Conservation (phyloP, 92 coral and sea anemone genomes). For the Galaxea fascicularis region DNA sequence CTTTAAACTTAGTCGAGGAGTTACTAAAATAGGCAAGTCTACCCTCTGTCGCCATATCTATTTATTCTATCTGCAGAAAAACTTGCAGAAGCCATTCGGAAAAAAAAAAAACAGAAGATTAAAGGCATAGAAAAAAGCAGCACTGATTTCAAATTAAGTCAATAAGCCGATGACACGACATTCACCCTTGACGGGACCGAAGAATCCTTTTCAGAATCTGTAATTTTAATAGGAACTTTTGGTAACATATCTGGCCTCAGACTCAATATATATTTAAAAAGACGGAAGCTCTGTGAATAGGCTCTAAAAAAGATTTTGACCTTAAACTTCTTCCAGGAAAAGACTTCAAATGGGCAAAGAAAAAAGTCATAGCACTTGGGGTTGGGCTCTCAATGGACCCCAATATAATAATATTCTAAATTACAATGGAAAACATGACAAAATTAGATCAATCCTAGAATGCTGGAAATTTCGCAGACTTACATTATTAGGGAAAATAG, state of each 20-base stretch:
- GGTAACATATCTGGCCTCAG: not conserved
- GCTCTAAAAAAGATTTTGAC: not conserved
- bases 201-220: slow-evolving; percentile 6
- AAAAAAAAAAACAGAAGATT: not conserved
- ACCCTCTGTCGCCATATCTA: slow-evolving; percentile 27
- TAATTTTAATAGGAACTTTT: not conserved
- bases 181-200: not conserved
- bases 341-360: not conserved
- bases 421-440: not conserved
- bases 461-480: slow-evolving; percentile 23
- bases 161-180: not conserved
- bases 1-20: slow-evolving; percentile 28
- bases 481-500: slow-evolving; percentile 12
- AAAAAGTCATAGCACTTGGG: not conserved
- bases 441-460: not conserved
- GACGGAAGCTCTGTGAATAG: not conserved
- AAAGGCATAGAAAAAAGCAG: not conserved
- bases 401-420: no score
- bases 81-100: not conserved
- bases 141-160: not conserved
- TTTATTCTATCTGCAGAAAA: no score
- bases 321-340: not conserved
- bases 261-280: not conserved
- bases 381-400: not conserved
- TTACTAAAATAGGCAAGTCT: slow-evolving; percentile 36